Conservation (phyloP, 2,888 invertebrate species). For the Caradrina kadenii region DNA sequence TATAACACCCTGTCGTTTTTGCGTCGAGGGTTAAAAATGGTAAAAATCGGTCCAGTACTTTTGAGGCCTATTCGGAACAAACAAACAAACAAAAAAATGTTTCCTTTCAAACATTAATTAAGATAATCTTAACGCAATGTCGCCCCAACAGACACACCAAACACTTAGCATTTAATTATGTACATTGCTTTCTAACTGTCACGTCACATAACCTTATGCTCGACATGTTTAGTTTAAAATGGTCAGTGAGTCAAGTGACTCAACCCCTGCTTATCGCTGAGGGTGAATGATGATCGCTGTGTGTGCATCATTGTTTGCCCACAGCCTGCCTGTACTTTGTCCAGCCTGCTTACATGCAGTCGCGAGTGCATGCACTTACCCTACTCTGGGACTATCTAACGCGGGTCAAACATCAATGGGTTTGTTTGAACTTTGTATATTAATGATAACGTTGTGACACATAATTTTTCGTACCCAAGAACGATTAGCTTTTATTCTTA, state of each 20-base stretch:
- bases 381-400: slow-evolving; percentile 31
- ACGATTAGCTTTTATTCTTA: too few relatives aligned
- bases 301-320: slow-evolving; percentile 1
- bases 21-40: too few relatives aligned
- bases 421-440: slow-evolving; percentile 11
- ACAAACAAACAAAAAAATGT: too few relatives aligned
- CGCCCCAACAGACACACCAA: too few relatives aligned
- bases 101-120: too few relatives aligned
- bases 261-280: slow-evolving; percentile 25
- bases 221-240: background rate
- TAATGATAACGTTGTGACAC: slow-evolving; percentile 18
- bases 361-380: slow-evolving; percentile 16
- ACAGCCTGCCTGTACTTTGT: slow-evolving; percentile 35
- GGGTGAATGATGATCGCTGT: slow-evolving; percentile 15
- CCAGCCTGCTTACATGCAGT: slow-evolving; percentile 3
- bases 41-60: too few relatives aligned
- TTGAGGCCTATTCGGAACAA: too few relatives aligned
- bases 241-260: background rate
- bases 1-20: too few relatives aligned
- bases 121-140: too few relatives aligned
- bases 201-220: too few relatives aligned
- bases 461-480: background rate
- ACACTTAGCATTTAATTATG: too few relatives aligned
- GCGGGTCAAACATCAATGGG: slow-evolving; percentile 28
- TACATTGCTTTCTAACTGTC: too few relatives aligned